Base-by-base conservation (phyloP, 2,113 vertebrate genomes). In the Carollia perspicillata region DNA sequence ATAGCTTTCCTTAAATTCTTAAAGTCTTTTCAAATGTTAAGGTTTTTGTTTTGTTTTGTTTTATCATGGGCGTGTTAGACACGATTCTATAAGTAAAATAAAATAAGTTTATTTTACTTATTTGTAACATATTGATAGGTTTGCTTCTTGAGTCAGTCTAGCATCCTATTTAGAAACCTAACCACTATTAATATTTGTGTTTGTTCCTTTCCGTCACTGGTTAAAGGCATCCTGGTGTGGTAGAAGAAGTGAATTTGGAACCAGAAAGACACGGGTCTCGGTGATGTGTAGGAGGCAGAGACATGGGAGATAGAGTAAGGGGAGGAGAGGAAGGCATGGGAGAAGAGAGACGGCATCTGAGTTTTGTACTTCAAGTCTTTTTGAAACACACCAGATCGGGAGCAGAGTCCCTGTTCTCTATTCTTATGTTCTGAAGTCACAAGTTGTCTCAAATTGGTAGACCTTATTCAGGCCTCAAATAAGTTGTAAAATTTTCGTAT, bases 321-420 rank as follows among this genome's bases (percentile, higher is more conserved):
- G 77, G 30, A 40, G 28, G 49, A 71, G 47, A 78, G 33, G 42
- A n/a, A 58, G 47, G 63, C 40, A 17, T 1, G 8, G 23, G n/a
- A 47, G 23, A 30, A 37, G 40, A 37, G 49, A 77, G 49, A 40
- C 7, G 63, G 51, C 49, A 40, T 92, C 44, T 69, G 78, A 78
- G 78, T 75, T 78, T 71, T 75, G 23, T 89, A 75, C 60, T 28
- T 77, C 79, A 71, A 71, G 65, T 33, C 26, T 28, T 1, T 55
- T 89, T 37, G 85, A 93, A 93, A 89, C 28, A 84, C 88, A 89
- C 18, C 74, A 95, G 77, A 77, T 75, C 47, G 51, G 81, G 68
- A 49, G 8, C n/a, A 77, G 60, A 58, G 16, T 71, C 30, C 6
- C 65, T 84, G 17, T 77, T 90, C 37, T 90, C 65, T 23, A 65